phyloP scores from a whole-genome alignment of 2,888 invertebrate species.

The Tetranychus piercei region DNA sequence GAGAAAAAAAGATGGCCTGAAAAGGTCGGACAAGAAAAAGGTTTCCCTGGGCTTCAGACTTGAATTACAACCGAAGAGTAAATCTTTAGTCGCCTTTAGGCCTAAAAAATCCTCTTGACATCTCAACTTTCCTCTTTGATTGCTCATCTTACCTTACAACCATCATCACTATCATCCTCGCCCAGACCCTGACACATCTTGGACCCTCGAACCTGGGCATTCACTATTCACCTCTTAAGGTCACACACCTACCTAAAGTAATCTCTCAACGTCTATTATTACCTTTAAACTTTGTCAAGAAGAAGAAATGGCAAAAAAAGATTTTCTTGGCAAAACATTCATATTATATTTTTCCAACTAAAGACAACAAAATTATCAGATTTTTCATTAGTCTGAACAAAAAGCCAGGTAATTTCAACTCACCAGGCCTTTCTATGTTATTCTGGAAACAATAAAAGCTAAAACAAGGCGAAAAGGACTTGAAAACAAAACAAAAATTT shows the following conservation, averaged over 20 bases:
- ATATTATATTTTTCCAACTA: too few species aligned
- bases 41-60: background rate
- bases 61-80: background rate
- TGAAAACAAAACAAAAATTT: too few species aligned
- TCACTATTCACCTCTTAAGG: background rate
- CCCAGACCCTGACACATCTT: background rate
- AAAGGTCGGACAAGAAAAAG: background rate
- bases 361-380: too few species aligned
- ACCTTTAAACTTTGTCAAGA: background rate
- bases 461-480: too few species aligned
- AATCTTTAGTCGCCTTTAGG: background rate
- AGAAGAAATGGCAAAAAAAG: too few species aligned
- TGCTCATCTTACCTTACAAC: background rate
- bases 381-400: too few species aligned
- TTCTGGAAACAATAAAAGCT: too few species aligned
- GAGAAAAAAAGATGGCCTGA: too few species aligned
- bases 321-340: too few species aligned
- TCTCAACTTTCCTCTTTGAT: background rate
- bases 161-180: background rate
- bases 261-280: background rate
- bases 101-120: background rate
- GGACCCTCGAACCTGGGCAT: background rate
- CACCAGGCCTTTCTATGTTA: too few species aligned
- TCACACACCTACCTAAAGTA: background rate
- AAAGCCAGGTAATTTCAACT: too few species aligned